Conservation (phyloP, 1,140 invertebrate genomes). For the Conopomorpha cramerella region DNA sequence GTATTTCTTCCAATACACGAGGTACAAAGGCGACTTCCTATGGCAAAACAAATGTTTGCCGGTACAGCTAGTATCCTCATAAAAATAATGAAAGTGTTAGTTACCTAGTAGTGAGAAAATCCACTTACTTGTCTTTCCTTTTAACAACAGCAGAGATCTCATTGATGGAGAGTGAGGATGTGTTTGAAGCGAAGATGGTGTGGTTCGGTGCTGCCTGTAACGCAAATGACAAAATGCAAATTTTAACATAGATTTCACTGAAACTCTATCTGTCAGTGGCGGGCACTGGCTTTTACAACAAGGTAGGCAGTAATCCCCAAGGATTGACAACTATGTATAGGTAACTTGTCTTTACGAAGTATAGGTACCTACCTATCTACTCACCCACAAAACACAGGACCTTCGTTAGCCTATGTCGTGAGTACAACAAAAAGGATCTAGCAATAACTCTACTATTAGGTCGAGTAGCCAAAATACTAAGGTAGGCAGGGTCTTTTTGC, state of each 20-base stretch:
- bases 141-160: slow-evolving; percentile 79
- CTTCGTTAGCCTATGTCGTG: no score
- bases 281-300: no score
- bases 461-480: no score
- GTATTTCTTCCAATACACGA: slow-evolving; percentile 14
- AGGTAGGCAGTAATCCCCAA: no score
- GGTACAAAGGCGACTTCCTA: neutral
- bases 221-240: slow-evolving; percentile 2
- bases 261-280: neutral
- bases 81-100: no score
- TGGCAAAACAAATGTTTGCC: slow-evolving; percentile 1
- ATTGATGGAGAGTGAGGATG: slow-evolving; percentile 82
- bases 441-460: no score
- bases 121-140: slow-evolving; percentile 61
- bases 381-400: neutral
- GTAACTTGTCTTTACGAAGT: neutral
- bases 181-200: slow-evolving; percentile 86
- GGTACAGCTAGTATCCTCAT: no score
- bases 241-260: slow-evolving; percentile 2
- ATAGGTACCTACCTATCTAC: neutral
- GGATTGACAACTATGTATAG: no score
- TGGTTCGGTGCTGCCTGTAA: slow-evolving; percentile 65
- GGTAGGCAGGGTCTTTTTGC: no score
- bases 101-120: no score
- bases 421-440: no score